These are phyloP conservation scores for Rhagoletis pomonella DNA, from an alignment of 1,140 invertebrate genomes.

Conservation along the genomic window DNA sequence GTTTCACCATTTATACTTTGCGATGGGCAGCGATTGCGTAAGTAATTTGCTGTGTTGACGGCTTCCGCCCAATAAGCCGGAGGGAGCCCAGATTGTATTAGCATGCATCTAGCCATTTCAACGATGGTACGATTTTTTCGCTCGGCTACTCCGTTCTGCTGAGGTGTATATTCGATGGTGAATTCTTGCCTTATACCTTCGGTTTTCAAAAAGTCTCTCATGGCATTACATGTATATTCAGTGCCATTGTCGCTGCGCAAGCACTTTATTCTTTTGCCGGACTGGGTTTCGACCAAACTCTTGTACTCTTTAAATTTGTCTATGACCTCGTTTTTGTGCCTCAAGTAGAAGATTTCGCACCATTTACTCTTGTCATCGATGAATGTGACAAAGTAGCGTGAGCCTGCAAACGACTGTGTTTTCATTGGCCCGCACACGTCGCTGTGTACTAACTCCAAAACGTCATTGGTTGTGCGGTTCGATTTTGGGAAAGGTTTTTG, in stretches of 20 bases:
- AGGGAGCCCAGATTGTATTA: constrained; percentile 61
- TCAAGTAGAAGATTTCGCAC: constrained; percentile 43
- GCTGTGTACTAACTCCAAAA: constrained; percentile 56
- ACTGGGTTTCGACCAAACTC: constrained; percentile 59
- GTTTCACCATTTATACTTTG: constrained; percentile 58
- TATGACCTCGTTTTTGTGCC: constrained; percentile 43
- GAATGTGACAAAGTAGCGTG: constrained; percentile 66
- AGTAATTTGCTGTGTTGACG: constrained; percentile 58
- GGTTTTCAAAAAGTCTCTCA: constrained; percentile 61
- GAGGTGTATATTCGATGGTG: constrained; percentile 70
- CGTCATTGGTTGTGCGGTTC: constrained; percentile 12
- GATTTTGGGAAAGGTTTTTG: constrained; percentile 39
- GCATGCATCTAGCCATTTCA: constrained; percentile 62
- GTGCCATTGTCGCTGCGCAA: constrained; percentile 71
- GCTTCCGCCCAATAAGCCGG: constrained; percentile 62
- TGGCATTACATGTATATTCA: constrained; percentile 67
- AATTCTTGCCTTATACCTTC: constrained; percentile 69
- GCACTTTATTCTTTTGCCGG: constrained; percentile 64
- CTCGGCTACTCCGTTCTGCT: constrained; percentile 74
- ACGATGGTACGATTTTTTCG: constrained; percentile 59
- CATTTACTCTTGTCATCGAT: constrained; percentile 51
- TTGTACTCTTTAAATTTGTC: not conserved
- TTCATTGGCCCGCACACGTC: no score
- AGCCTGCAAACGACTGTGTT: constrained; percentile 58
- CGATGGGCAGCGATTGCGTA: constrained; percentile 60